Percentiles rank a stretch among this genome's conserved stretches.
Conservation (phyloP, 2,888 invertebrate genomes). For the Timandra comae region DNA sequence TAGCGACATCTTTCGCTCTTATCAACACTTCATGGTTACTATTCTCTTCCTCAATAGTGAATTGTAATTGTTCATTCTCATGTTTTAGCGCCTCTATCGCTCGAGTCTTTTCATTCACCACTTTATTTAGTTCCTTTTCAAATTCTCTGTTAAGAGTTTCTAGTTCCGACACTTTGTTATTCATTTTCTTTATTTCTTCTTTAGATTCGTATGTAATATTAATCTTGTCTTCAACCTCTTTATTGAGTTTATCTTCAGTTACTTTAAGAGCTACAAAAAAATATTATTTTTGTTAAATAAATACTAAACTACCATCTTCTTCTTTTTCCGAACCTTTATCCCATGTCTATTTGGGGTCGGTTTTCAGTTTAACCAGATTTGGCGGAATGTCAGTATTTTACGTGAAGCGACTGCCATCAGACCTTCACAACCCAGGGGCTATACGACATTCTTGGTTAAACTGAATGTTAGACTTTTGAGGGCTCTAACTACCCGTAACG, state of each 20-base stretch:
- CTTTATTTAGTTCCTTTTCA: constrained; percentile 30
- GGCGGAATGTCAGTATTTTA: no score
- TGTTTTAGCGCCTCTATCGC: constrained; percentile 31
- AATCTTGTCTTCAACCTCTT: constrained; percentile 17
- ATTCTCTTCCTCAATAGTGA: constrained; percentile 39
- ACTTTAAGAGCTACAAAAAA: constrained; percentile 3
- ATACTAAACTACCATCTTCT: no score
- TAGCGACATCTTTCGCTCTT: constrained; percentile 39
- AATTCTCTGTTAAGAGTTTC: constrained; percentile 24
- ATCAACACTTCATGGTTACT: constrained; percentile 35
- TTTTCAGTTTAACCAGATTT: no score
- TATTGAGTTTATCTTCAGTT: constrained; percentile 21
- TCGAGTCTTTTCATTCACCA: constrained; percentile 26
- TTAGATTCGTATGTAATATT: constrained; percentile 24
- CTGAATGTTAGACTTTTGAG: no score
- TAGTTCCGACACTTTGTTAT: constrained; percentile 22
- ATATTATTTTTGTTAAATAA: no score
- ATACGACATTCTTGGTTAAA: no score
- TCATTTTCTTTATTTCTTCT: constrained; percentile 24
- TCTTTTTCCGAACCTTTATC: no score
- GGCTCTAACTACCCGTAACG: no score
- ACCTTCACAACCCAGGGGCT: no score
- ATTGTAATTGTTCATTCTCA: constrained; percentile 43
- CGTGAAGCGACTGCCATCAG: no score
- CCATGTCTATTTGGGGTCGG: no score